Percentiles rank a stretch among this genome's conserved stretches.
These are phyloP conservation scores for Heliconius hermathena DNA, from an alignment of 1,140 invertebrate species.

Conservation along the genomic window DNA sequence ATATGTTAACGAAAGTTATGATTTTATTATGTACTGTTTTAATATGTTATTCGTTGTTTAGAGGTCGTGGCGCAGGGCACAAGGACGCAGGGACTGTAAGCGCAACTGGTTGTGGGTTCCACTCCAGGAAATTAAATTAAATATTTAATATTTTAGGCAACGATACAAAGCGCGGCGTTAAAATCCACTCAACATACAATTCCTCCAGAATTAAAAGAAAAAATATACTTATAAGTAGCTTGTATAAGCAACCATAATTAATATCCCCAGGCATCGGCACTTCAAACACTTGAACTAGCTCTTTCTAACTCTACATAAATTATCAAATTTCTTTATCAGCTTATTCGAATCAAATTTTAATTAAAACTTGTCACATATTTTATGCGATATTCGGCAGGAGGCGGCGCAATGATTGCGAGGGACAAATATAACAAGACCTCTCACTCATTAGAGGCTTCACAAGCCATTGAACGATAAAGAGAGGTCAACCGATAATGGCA, in stretches of 20 bases:
- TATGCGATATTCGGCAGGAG: constrained; percentile 74
- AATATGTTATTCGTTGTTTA: neutral
- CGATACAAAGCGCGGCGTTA: no score
- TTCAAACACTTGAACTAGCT: constrained; percentile 39
- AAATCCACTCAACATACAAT: neutral
- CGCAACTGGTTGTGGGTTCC: neutral
- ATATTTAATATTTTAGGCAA: neutral
- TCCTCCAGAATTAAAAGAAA: neutral
- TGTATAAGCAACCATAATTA: neutral
- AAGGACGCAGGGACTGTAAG: neutral
- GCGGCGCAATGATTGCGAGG: constrained; percentile 58
- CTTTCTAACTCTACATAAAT: constrained; percentile 64
- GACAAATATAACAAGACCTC: constrained; percentile 56
- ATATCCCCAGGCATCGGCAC: constrained; percentile 37
- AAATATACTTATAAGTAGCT: neutral
- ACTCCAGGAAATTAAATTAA: neutral
- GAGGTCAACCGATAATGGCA: constrained; percentile 56
- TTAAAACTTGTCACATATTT: constrained; percentile 80
- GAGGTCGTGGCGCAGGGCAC: neutral
- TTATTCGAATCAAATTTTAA: constrained; percentile 76
- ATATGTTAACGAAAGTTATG: neutral
- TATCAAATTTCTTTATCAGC: constrained; percentile 76
- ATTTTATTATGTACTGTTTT: neutral
- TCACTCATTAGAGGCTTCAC: constrained; percentile 38
- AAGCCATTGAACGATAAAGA: constrained; percentile 35